Evolutionary conservation across 1,140 invertebrate genomes (phyloP).

Genomic region (Babylonia areolata): DNA sequence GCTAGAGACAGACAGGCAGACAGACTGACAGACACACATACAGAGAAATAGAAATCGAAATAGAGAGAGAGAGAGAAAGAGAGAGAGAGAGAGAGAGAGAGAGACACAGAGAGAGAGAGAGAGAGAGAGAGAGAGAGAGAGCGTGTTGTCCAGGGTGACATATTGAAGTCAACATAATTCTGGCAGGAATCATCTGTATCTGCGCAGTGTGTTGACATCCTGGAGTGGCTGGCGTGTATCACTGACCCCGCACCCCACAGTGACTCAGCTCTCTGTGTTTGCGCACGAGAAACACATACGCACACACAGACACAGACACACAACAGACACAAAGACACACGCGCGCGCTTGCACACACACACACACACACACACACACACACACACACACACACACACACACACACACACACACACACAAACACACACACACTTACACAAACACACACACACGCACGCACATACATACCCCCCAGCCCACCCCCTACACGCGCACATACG

Average conservation of each 20-base stretch:
- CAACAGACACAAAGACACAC: not conserved
- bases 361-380: constrained; percentile 41
- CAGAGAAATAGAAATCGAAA: not conserved
- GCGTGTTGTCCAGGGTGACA: too few species aligned
- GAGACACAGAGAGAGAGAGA: not conserved
- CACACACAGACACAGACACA: too few species aligned
- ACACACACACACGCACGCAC: not conserved
- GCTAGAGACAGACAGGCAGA: too few species aligned
- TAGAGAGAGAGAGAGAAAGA: not conserved
- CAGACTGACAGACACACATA: not conserved
- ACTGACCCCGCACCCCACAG: too few species aligned
- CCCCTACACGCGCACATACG: not conserved
- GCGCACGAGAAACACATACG: too few species aligned
- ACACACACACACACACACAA: constrained; percentile 40
- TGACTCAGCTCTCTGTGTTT: too few species aligned
- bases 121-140: too few species aligned
- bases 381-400: constrained; percentile 41
- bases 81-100: not conserved
- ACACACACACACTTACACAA: not conserved
- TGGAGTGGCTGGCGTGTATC: too few species aligned
- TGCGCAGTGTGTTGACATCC: too few species aligned
- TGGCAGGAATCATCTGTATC: too few species aligned
- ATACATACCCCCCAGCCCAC: too few species aligned
- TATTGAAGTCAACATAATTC: too few species aligned
- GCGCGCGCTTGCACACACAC: constrained; percentile 39